phyloP scores from a whole-genome alignment of 2,113 vertebrate genomes.

The Barbus barbus region DNA sequence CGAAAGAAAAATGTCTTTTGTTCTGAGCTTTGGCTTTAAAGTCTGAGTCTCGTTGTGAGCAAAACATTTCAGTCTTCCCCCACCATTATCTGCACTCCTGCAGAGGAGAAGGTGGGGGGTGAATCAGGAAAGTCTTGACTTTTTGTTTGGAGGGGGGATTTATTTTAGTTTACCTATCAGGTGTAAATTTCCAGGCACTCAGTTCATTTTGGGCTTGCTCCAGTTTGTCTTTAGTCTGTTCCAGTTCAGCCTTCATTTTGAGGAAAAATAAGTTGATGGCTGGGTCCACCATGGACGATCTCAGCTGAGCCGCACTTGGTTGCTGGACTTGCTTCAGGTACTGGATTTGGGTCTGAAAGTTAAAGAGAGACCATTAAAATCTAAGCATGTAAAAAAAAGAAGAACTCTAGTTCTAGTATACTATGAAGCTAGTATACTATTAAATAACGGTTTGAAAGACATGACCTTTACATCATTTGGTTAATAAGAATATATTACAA shows the following conservation, averaged over 20 bases:
- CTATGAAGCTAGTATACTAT: not conserved
- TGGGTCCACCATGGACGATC: slow-evolving; percentile 98
- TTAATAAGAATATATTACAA: not conserved
- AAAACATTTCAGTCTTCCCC: slow-evolving; percentile 93
- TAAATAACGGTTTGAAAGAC: not conserved
- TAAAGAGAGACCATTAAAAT: slow-evolving; percentile 53
- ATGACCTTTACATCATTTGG: not conserved
- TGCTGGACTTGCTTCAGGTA: slow-evolving; percentile 99
- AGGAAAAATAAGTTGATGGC: slow-evolving; percentile 99
- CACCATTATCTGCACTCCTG: slow-evolving; percentile 91
- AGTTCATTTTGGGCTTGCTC: slow-evolving; percentile 99
- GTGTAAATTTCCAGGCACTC: slow-evolving; percentile 99
- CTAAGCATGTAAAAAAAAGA: slow-evolving; percentile 60
- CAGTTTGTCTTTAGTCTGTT: slow-evolving; percentile 99
- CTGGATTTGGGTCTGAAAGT: slow-evolving; percentile 96
- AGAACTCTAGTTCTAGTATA: not conserved
- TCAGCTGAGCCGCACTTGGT: slow-evolving; percentile 96
- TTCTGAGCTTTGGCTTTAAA: slow-evolving; percentile 86
- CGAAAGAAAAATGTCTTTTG: slow-evolving; percentile 82
- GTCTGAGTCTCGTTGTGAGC: slow-evolving; percentile 98
- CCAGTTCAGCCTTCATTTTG: slow-evolving; percentile 99
- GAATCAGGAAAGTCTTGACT: slow-evolving; percentile 99
- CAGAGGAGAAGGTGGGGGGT: slow-evolving; percentile 95
- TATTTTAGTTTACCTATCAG: slow-evolving; percentile 99
- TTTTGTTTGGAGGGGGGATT: slow-evolving; percentile 83